Base-by-base conservation (phyloP, 2,888 invertebrate species). In the Diachrysia chrysitis region DNA sequence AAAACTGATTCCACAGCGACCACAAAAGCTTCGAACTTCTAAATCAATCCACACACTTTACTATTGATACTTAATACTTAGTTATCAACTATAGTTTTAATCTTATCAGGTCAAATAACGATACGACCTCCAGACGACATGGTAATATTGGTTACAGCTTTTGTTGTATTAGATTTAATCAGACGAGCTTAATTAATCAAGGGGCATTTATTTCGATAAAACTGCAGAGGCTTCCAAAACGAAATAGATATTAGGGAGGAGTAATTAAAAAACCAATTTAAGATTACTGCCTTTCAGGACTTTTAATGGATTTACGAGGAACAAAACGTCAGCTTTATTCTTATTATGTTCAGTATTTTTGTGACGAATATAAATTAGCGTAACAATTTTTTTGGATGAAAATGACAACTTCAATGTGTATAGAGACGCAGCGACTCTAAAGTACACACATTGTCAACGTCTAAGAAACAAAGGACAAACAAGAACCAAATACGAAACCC, bases 161-260 rank as follows among this genome's bases (percentile, higher is more conserved):
- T 60, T 51, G 21, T 54, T 7, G 54, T 53, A 56, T 19, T 37
- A 65, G 48, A 37, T 29, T 64, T n/a, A 17, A 61, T 63, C 23
- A 9, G 61, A 70, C 16, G 48, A 58, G 63, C 9, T 54, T 60
- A 46, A 62, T 76, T 76, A 77, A 67, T 58, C 53, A 53, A 60
- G 56, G 0, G 21, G 51, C 58, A 6, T 54, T 64, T 70, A 25
- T 55, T 62, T n/a, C 58, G 51, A 6, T 2, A 46, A 62, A 48
- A 58, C 14, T 53, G 21, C 48, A 51, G 58, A 66, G 32, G 58
- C 35, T 53, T 63, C n/a, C 57, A 54, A 35, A 51, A 51, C 48
- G 48, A 19, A 51, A 42, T 42, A 42, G 19, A 19, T 21, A 3
- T 19, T 51, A 21, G 17, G 21, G 48, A 51, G 21, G 1, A 12